Evolutionary conservation across 2,888 invertebrate genomes (phyloP), one percentile per base, ranked within the genome.

Genomic region (Bembecia ichneumoniformis): DNA sequence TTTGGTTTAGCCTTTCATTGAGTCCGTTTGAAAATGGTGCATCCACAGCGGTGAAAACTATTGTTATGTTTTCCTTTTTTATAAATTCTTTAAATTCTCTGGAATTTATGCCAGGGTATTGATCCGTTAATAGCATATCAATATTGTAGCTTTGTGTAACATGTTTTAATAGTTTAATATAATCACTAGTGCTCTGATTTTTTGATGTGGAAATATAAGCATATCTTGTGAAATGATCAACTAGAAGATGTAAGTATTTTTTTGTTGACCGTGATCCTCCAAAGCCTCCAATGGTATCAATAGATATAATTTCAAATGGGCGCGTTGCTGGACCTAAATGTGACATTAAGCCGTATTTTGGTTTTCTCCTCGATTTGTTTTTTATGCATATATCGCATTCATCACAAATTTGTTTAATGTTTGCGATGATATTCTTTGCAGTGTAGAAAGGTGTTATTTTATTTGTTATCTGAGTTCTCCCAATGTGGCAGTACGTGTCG

Each of bases 81-180:
- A n/a, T n/a, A n/a, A 3, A 53, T 51, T 61, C n/a, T 20, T 44
- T 50, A 7, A 55, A 52, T 50, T 55, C 52, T 28, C 47, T 58
- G n/a, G 59, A 60, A 51, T 57, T 57, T 35, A 57, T 56, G 13
- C 57, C 55, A 9, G 58, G 59, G 47, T 65, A 60, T 57, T 66
- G 61, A 47, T 63, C 56, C 3, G 52, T 36, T 4, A 54, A 47
- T 48, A 52, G 3, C 50, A 51, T 50, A 9, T 49, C 51, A 51
- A 55, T 53, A 7, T 51, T 10, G 2, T 51, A 13, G 0, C 9
- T 46, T 13, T 50, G 43, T 16, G 17, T 15, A 16, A 47, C 14
- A 2, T 65, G 47, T 13, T 36, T 53, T 17, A 49, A 44, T 43
- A 57, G 36, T 14, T 56, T 62, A n/a, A 53, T 50, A 56, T 1